These are phyloP conservation scores for Aelia acuminata DNA, from an alignment of 2,888 invertebrate species.

Conservation along the genomic window DNA sequence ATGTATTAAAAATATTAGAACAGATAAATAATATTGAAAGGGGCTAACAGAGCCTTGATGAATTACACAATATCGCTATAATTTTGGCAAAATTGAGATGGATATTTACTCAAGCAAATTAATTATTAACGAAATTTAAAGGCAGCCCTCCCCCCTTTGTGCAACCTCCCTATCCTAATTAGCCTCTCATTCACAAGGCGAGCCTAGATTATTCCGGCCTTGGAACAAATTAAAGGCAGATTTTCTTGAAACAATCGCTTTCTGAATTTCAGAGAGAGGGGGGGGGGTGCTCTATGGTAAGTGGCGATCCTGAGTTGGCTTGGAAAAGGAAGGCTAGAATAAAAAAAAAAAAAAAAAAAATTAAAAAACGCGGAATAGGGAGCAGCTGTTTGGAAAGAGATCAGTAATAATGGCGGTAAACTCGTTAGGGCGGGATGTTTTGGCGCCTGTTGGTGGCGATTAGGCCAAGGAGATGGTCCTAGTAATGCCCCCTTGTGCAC, in stretches of 20 bases:
- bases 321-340: not conserved
- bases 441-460: slow-evolving; percentile 41
- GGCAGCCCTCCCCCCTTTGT: not conserved
- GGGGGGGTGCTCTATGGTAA: not conserved
- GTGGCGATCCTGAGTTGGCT: not conserved
- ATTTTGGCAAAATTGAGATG: not conserved
- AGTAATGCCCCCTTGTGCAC: slow-evolving; percentile 18
- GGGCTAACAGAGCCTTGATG: not conserved
- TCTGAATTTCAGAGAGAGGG: not conserved
- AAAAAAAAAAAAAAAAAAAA: not conserved
- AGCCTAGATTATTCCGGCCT: not conserved
- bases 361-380: not conserved
- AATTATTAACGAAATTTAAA: slow-evolving; percentile 25
- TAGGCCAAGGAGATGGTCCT: slow-evolving; percentile 39
- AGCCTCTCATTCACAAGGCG: not conserved
- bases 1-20: not conserved
- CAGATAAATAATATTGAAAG: not conserved
- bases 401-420: slow-evolving; percentile 42
- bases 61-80: not conserved
- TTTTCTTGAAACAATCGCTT: not conserved
- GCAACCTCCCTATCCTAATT: not conserved
- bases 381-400: slow-evolving; percentile 43
- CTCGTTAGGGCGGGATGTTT: slow-evolving; percentile 43
- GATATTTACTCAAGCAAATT: not conserved
- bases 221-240: not conserved